phyloP scores from a whole-genome alignment of 2,113 vertebrate species.

The Mungos mungo region DNA sequence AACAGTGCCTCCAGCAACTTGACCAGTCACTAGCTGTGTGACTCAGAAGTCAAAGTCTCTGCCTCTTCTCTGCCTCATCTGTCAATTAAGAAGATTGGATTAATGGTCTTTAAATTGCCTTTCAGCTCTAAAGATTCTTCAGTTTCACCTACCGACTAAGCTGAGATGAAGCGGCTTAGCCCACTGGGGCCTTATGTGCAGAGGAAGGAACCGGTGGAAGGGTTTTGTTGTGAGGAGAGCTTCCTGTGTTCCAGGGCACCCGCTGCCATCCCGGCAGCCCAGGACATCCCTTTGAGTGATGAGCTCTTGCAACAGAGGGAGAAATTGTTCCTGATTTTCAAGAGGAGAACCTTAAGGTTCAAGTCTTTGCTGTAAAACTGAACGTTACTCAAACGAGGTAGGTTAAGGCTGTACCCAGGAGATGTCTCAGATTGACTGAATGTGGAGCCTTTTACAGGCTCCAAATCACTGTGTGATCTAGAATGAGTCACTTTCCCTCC shows the following conservation, averaged over 20 bases:
- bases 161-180: neutral
- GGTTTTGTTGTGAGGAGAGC: neutral
- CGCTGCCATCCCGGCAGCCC: neutral
- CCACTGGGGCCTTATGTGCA: neutral
- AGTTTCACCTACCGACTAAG: neutral
- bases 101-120: neutral
- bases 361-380: neutral
- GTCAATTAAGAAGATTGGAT: neutral
- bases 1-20: neutral
- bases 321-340: neutral
- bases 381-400: neutral
- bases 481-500: neutral
- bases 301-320: neutral
- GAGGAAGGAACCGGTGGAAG: neutral
- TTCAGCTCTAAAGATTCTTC: neutral
- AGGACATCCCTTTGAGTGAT: neutral
- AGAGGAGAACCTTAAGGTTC: neutral
- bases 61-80: neutral
- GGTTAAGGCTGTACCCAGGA: rapidly evolving
- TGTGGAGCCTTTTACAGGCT: neutral
- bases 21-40: neutral
- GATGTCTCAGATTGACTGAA: neutral
- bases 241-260: no score
- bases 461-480: neutral
- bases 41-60: neutral